Evolutionary conservation across 2,797 vertebrate species (phyloP), one percentile per base, ranked within the genome.

Genomic region (Myotis pilosus): DNA sequence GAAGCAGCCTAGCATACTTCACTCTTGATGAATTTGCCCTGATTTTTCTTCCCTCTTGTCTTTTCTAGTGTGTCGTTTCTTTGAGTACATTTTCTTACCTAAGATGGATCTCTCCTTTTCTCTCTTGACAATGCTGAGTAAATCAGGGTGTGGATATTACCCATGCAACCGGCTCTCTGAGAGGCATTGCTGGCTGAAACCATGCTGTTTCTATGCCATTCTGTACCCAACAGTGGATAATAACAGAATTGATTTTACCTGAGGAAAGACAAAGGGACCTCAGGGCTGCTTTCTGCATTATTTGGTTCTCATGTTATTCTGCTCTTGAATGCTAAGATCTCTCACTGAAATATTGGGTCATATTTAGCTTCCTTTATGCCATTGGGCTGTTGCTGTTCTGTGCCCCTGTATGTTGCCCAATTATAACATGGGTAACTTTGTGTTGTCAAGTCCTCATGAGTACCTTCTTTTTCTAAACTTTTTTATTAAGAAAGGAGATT

Each of bases 191-290:
- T 66, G 74, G 69, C 72, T 53, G 91, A 94, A 91, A 83, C 86
- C 96, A 68, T 8, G 20, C 92, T 94, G 83, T 80, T 89, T 64
- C 3, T 85, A 19, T 64, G 87, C 87, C 78, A 87, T 94, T 94
- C 96, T 95, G 47, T 92, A 94, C 80, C 89, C 96, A 95, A 90
- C 92, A 89, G 95, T 89, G 89, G 94, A 95, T 97, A 92, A 95
- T 92, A 95, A 94, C 76, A 85, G 96, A 97, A 97, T 92, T 91
- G 92, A 97, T 97, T 97, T 97, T 97, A 94, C 83, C 80, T 0
- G 2, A 92, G 76, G 64, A 97, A 97, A 96, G 95, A 96, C 97
- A 96, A 97, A 97, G 80, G 72, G 68, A 96, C 57, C 72, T 96
- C 36, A 28, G 33, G 72, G 71, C 87, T 96, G 81, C 93, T 96